Base-by-base conservation (phyloP, 1,140 invertebrate genomes). In the Drepana arcuata region DNA sequence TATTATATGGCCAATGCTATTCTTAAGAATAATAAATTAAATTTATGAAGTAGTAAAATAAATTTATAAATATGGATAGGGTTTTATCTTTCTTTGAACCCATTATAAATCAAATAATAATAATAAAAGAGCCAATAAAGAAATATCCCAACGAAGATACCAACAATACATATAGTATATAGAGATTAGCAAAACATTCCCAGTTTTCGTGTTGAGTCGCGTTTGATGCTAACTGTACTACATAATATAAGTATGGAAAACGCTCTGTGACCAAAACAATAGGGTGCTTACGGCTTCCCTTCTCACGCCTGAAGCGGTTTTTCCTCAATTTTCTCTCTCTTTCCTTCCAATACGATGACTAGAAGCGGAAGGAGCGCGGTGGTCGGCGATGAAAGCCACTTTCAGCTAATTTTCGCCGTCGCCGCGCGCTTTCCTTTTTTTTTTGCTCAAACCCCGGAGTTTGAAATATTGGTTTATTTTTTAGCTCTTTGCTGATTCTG, bases 261-360 rank as follows among this genome's bases (percentile, higher is more conserved):
- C 73, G 66, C 68, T 71, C 53, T 54, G 68, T 59, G 62, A 55
- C 57, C 71, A 73, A 75, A 79, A 79, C 71, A 79, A 79, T 75
- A 59, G 73, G 71, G 67, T 63, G 60, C 73, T 74, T 63, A 62
- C 49, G 55, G 62, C 55, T 71, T 68, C 68, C 71, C 66, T 66
- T 49, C 50, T 52, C 42, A 55, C 48, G 69, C 73, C 69, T 62
- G 58, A 69, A 73, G 71, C 64, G 57, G 48, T 64, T 73, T 67
- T 65, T 58, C 54, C 52, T 60, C 34, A 37, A 31, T 41, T 31
- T 16, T 13, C 50, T 33, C 12, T 71, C 61, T 43, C 58, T 28
- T 25, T 72, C 58, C 21, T 48, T 34, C 59, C 34, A 28, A 38
- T 21, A 34, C 13, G 41, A 37, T 35, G 33, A 39, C n/a, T 18